Percentiles rank a stretch among this genome's conserved stretches.
phyloP scores from a whole-genome alignment of 2,113 vertebrate genomes.

The Atlantisia rogersi region DNA sequence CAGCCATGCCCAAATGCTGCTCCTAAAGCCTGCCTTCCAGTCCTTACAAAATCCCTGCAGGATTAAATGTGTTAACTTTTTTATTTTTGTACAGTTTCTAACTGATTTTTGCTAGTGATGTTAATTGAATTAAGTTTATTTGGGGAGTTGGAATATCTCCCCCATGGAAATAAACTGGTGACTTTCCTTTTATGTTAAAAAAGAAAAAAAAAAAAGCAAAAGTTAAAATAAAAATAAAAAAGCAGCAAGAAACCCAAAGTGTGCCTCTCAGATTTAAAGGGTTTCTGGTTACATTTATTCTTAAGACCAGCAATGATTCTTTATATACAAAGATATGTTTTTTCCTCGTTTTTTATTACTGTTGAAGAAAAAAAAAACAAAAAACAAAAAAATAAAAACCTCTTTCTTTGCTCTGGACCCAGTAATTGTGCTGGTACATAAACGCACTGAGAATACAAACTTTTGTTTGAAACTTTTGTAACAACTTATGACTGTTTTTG shows the following conservation, averaged over 20 bases:
- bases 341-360: conserved; percentile 91
- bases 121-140: conserved; percentile 90
- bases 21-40: conserved; percentile 95
- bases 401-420: conserved; percentile 97
- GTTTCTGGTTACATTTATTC: conserved; percentile 94
- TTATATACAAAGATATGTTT: conserved; percentile 96
- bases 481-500: conserved; percentile 94
- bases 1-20: conserved; percentile 98
- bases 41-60: conserved; percentile 95
- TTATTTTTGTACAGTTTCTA: conserved; percentile 94
- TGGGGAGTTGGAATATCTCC: conserved; percentile 76
- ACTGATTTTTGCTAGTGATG: conserved; percentile 91
- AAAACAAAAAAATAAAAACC: conserved; percentile 73
- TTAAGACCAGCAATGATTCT: conserved; percentile 99
- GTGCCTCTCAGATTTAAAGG: conserved; percentile 99
- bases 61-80: conserved; percentile 84
- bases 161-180: conserved; percentile 80
- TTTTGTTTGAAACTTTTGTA: conserved; percentile 93
- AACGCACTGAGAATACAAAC: conserved; percentile 97
- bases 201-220: conserved; percentile 75
- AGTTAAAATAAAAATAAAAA: conserved; percentile 3
- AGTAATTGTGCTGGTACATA: conserved; percentile 96
- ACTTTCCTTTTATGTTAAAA: conserved; percentile 83
- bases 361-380: conserved; percentile 79
- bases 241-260: conserved; percentile 86